Base-by-base conservation (phyloP, 2,113 vertebrate genomes). In the Himantopus leucocephalus region DNA sequence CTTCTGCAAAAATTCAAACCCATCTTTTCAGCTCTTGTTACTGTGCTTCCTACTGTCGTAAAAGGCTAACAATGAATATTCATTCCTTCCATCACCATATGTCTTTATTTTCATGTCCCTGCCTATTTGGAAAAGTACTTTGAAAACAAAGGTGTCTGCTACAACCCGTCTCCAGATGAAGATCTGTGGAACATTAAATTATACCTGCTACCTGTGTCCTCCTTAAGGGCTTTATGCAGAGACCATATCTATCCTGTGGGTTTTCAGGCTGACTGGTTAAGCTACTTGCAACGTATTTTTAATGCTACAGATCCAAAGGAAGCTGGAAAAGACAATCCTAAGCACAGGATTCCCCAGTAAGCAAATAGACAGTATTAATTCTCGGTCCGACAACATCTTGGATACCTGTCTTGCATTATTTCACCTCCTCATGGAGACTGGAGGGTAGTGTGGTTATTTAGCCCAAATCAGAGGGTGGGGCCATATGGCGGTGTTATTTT, bases 1-100 rank as follows among this genome's bases (percentile, higher is more conserved):
- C 20, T 95, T 73, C 47, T 85, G 81, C 59, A 90, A 78, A 91
- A 95, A 95, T 94, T 71, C 91, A 91, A 80, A 2, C 21, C 27
- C 50, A 47, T 81, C 74, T 79, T 85, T 91, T 66, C 70, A 94
- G 52, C 37, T 94, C 43, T 87, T 78, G 60, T 92, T 92, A 75
- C 80, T 73, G 55, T 85, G 64, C 30, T 94, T 94, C 68, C 66
- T 56, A 27, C 50, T 39, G 6, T 87, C 62, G 47, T 92, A 91
- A 94, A 92, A 86, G 24, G 8, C 77, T 81, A 70, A 53, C 76
- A 87, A 87, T 95, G 95, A 96, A 95, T 90, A 94, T 94, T 96
- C 48, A 91, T 95, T 82, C 66, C 62, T 95, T 81, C 80, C 48
- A 26, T 66, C 75, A 52, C 75, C 35, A 30, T 77, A 72, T 71